phyloP scores from a whole-genome alignment of 2,113 vertebrate species.

The Hippotragus niger region DNA sequence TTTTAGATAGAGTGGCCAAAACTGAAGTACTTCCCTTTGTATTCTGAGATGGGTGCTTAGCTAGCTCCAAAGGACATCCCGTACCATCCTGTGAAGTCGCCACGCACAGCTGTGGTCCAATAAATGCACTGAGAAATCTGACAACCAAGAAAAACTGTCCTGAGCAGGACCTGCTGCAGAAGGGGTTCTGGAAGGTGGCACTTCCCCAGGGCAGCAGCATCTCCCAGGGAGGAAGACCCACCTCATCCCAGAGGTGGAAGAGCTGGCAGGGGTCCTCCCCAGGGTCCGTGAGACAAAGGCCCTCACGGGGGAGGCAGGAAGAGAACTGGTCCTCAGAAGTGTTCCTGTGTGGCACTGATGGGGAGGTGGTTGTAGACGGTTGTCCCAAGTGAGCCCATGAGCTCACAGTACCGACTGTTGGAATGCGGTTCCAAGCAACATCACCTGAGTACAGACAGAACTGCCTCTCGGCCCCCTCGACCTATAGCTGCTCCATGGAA shows the following conservation, averaged over 20 bases:
- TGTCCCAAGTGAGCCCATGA: not conserved
- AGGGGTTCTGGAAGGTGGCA: not conserved
- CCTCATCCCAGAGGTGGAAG: not conserved
- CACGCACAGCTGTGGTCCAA: not conserved
- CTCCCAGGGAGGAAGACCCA: not conserved
- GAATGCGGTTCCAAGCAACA: not conserved
- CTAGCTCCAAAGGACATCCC: not conserved
- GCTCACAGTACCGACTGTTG: not conserved
- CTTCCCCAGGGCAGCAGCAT: not conserved
- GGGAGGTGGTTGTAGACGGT: not conserved
- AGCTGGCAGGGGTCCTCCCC: not conserved
- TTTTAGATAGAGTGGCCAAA: not conserved
- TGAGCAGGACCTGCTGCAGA: not conserved
- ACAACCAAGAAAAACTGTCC: not conserved
- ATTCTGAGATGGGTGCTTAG: not conserved
- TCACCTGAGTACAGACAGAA: not conserved
- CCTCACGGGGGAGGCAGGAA: not conserved
- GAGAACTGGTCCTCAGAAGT: not conserved
- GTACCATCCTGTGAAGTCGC: not conserved
- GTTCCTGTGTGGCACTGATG: not conserved
- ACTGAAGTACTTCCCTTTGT: not conserved
- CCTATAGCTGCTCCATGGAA: not conserved
- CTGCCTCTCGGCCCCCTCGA: not conserved
- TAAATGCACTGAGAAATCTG: not conserved
- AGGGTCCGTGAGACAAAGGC: not conserved